Conservation (phyloP, 1,140 invertebrate genomes). For the Archegozetes longisetosus region DNA sequence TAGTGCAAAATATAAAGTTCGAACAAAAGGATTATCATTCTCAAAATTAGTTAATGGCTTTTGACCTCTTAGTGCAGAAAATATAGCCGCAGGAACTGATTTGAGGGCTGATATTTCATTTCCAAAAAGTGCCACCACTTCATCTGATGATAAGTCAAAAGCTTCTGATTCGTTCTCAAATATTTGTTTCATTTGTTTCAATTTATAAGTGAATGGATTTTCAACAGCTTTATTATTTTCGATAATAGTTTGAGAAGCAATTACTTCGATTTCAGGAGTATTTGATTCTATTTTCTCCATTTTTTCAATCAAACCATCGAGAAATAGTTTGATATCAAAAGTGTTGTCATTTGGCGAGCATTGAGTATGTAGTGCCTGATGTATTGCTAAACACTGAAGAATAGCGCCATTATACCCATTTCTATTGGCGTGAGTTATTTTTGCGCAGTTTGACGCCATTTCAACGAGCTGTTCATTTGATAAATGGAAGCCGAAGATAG, state of each 20-base stretch:
- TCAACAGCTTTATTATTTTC: neutral
- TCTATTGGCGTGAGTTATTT: conserved; percentile 50
- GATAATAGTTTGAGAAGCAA: neutral
- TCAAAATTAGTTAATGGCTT: conserved; percentile 38
- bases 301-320: conserved; percentile 37
- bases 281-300: conserved; percentile 42
- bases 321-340: conserved; percentile 14
- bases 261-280: conserved; percentile 29
- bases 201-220: conserved; percentile 25
- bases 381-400: conserved; percentile 36
- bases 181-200: conserved; percentile 27
- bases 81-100: conserved; percentile 60
- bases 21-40: conserved; percentile 42
- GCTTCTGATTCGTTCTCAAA: conserved; percentile 18
- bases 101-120: conserved; percentile 44
- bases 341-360: conserved; percentile 20
- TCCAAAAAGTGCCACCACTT: conserved; percentile 41
- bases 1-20: conserved; percentile 50
- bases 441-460: conserved; percentile 32
- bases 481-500: conserved; percentile 41
- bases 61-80: conserved; percentile 46
- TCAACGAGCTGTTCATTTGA: conserved; percentile 13
- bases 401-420: conserved; percentile 49
- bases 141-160: conserved; percentile 25
- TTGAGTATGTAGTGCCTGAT: conserved; percentile 25